Evolutionary conservation across 2,888 invertebrate species (phyloP).

Genomic region (Antheraea assamensis): DNA sequence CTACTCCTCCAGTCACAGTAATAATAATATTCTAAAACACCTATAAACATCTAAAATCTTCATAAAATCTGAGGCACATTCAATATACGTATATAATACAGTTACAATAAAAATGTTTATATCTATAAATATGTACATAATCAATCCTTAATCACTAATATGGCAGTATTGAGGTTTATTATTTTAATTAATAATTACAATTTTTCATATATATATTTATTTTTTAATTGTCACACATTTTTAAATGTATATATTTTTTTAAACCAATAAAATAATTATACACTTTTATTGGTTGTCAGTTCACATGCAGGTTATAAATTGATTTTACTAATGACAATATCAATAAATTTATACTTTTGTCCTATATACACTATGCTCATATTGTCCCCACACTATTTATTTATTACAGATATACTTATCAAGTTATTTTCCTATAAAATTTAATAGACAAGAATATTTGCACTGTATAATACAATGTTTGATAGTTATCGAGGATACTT

Average conservation of each 20-base stretch:
- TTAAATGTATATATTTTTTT: background rate
- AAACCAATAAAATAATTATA: background rate
- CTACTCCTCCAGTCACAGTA: slow-evolving; percentile 60
- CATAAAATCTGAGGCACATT: slow-evolving; percentile 80
- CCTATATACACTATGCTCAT: background rate
- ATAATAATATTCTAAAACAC: slow-evolving; percentile 48
- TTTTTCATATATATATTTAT: slow-evolving; percentile 23
- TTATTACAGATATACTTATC: background rate
- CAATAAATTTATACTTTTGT: background rate
- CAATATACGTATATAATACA: slow-evolving; percentile 68
- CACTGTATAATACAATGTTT: background rate
- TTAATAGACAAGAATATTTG: background rate
- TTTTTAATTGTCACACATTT: slow-evolving; percentile 34
- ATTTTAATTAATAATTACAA: slow-evolving; percentile 46
- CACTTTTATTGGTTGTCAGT: background rate
- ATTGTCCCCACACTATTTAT: background rate
- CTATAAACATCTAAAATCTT: slow-evolving; percentile 69
- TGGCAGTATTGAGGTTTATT: slow-evolving; percentile 77
- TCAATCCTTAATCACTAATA: slow-evolving; percentile 62
- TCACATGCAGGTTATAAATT: background rate
- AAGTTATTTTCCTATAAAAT: background rate
- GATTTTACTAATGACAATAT: background rate
- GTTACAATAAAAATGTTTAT: slow-evolving; percentile 43
- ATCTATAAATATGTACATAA: slow-evolving; percentile 63
- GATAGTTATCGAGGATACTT: background rate